Evolutionary conservation across 2,113 vertebrate genomes (phyloP), one percentile per base, ranked within the genome.

Genomic region (Sinocyclocheilus maitianheensis): DNA sequence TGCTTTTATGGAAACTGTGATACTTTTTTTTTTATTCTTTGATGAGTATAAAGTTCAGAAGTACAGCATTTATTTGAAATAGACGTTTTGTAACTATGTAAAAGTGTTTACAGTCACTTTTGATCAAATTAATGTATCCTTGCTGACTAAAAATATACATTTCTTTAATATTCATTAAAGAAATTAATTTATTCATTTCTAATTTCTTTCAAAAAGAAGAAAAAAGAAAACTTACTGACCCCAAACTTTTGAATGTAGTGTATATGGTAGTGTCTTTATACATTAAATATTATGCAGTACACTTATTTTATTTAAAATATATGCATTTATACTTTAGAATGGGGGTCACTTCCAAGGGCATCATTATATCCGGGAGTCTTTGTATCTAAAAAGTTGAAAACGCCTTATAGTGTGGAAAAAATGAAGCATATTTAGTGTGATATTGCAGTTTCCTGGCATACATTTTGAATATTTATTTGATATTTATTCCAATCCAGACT

Each of bases 401-500:
- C 0, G 24, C 63, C 14, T 34, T 30, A 69, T 18, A 34, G 65
- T 34, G 30, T 69, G 65, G 18, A 9, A 37, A 14, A 14, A 26
- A 58, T 58, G 1, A 26, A 65, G 13, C 24, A 67, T 30, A 67
- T 18, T 69, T 18, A 6, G 14, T 20, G 20, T 40, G 20, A 71
- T 71, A 71, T 10, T 71, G 8, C 34, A 20, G 1, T 5, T 67
- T 16, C 13, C 26, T 16, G 5, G 26, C 7, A 20, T 69, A 69
- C 16, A 37, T 18, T 34, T 69, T 18, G 30, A 69, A 18, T 34
- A 37, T 18, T 4, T 37, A 71, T 20, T 62, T 81, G 1, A 24
- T 65, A 65, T 51, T n/a, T 79, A 16, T 30, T 55, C 12, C 4
- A 77, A 77, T 77, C 58, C 93, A 99, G 97, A 99, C 98, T 0